Evolutionary conservation across 2,888 invertebrate species (phyloP).

Genomic region (Tenthredo notha): DNA sequence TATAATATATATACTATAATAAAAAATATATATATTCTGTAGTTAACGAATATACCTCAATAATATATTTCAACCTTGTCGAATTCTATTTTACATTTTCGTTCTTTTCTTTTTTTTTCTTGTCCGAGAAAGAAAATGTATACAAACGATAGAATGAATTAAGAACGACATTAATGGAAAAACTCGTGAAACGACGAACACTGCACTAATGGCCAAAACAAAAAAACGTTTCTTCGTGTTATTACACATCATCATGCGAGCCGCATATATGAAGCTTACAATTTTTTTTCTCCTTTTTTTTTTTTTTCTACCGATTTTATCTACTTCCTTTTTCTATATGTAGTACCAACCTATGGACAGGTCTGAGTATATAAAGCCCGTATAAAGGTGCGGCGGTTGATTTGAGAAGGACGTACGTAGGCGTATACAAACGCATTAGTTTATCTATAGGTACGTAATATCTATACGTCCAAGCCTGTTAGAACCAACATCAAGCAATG

Average conservation of each 20-base stretch:
- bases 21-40: too few relatives aligned
- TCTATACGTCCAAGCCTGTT: neutral
- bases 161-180: neutral
- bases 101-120: neutral
- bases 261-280: neutral
- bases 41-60: neutral
- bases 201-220: neutral
- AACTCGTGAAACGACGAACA: neutral
- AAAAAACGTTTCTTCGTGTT: neutral
- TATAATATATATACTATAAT: too few relatives aligned
- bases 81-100: too few relatives aligned
- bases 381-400: neutral
- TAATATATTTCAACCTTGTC: too few relatives aligned
- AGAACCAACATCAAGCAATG: too few relatives aligned
- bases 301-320: neutral
- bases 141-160: neutral
- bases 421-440: conserved; percentile 18
- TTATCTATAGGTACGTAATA: neutral
- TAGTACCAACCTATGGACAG: neutral
- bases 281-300: neutral
- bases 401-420: conserved; percentile 24
- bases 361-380: neutral
- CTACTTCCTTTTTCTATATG: neutral
- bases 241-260: neutral
- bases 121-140: neutral